Evolutionary conservation across 1,140 invertebrate species (phyloP).

Genomic region (Lepeophtheirus salmonis): DNA sequence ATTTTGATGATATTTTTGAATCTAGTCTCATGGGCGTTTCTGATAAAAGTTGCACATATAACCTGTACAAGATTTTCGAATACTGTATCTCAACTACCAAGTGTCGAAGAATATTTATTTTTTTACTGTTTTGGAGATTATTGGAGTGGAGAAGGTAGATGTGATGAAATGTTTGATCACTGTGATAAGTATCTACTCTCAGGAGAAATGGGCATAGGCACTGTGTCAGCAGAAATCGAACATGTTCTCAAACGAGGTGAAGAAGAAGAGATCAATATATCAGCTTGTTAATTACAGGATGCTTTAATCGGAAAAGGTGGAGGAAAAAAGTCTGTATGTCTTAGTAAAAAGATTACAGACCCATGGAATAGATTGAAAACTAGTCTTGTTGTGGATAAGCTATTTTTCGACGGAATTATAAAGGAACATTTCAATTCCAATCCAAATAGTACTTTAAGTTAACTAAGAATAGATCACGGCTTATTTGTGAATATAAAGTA

Average conservation of each 20-base stretch:
- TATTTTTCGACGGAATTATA: slow-evolving; percentile 54
- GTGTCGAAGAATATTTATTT: slow-evolving; percentile 59
- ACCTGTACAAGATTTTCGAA: slow-evolving; percentile 55
- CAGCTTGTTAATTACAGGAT: slow-evolving; percentile 51
- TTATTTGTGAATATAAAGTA: slow-evolving; percentile 28
- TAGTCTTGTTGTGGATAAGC: slow-evolving; percentile 37
- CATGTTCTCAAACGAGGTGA: slow-evolving; percentile 26
- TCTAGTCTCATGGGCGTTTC: slow-evolving; percentile 66
- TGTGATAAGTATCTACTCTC: slow-evolving; percentile 33
- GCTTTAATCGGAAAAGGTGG: slow-evolving; percentile 52
- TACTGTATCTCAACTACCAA: slow-evolving; percentile 33
- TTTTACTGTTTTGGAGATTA: slow-evolving; percentile 68
- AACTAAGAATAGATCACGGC: slow-evolving; percentile 31
- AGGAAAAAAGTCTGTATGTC: slow-evolving; percentile 37
- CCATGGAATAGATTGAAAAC: neutral
- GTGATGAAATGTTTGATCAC: slow-evolving; percentile 66
- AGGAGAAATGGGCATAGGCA: slow-evolving; percentile 33
- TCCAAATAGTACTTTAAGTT: slow-evolving; percentile 51
- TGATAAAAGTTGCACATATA: slow-evolving; percentile 52
- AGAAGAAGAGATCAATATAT: slow-evolving; percentile 24
- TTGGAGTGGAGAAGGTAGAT: slow-evolving; percentile 51
- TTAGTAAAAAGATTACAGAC: slow-evolving; percentile 26
- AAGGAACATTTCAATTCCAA: slow-evolving; percentile 77
- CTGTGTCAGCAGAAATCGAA: slow-evolving; percentile 28
- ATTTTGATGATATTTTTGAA: slow-evolving; percentile 55